These are phyloP conservation scores for Cheilosia impressa DNA, from an alignment of 2,888 invertebrate genomes.

Conservation along the genomic window DNA sequence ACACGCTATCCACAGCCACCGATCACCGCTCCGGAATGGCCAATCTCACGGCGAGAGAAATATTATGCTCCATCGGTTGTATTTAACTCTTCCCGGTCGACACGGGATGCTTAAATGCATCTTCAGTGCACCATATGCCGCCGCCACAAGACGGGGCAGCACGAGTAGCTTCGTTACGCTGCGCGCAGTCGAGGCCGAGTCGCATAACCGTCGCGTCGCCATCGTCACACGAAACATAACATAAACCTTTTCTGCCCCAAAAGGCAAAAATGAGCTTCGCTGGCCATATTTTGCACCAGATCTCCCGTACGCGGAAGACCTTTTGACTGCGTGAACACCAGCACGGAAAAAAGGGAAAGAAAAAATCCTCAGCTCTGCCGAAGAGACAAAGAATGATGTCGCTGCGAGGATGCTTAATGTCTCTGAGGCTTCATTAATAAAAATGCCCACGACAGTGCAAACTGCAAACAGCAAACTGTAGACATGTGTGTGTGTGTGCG, in stretches of 20 bases:
- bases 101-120: constrained; percentile 63
- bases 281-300: constrained; percentile 74
- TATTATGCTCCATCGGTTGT: constrained; percentile 61
- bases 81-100: constrained; percentile 64
- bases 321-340: constrained; percentile 71
- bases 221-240: constrained; percentile 69
- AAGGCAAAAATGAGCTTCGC: constrained; percentile 73
- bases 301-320: constrained; percentile 72
- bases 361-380: constrained; percentile 1
- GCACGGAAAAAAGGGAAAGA: constrained; percentile 23
- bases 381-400: constrained; percentile 67
- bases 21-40: constrained; percentile 6
- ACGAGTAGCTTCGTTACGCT: constrained; percentile 68
- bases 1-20: constrained; percentile 44
- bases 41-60: constrained; percentile 69
- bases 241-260: constrained; percentile 73
- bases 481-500: background rate
- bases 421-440: constrained; percentile 74
- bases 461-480: background rate
- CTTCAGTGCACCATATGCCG: constrained; percentile 60
- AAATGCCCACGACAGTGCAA: constrained; percentile 56
- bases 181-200: constrained; percentile 26
- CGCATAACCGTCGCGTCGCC: constrained; percentile 11
- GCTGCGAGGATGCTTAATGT: constrained; percentile 72
- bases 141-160: constrained; percentile 29